Evolutionary conservation across 2,113 vertebrate species (phyloP), one percentile per base, ranked within the genome.

Genomic region (Pipra filicauda): DNA sequence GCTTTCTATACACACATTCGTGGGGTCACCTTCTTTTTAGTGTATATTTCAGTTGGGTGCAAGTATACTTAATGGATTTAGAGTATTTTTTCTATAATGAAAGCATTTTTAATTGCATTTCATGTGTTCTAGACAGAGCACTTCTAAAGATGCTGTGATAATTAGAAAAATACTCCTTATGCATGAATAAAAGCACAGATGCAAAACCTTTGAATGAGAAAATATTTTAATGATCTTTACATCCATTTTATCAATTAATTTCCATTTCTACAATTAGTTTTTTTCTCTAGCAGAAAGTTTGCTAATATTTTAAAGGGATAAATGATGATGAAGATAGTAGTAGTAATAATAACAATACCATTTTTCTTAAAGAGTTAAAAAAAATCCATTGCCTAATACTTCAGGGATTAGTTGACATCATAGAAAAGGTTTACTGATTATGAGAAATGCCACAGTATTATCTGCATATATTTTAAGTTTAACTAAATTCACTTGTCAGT

Each of bases 101-200:
- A 96, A 93, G n/a, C n/a, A 65, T 39, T 91, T 93, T 70, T 84
- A 64, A 75, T 93, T 86, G 6, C 21, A 28, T 88, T 96, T 86
- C 17, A 5, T 41, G 6, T 96, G 13, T 81, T 93, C 67, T 76
- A 90, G 49, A 64, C 52, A 9, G 6, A 94, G 8, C 67, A 35
- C 59, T 58, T 90, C 49, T n/a, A 81, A 49, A 81, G 30, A 83
- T 88, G 28, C 61, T 69, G 31, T 79, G 21, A 85, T 95, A 93
- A 79, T 76, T 88, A 78, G 31, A 84, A 69, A 82, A 91, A 65
- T 22, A 62, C 14, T 52, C n/a, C 15, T 3, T 73, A 37, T 71
- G 37, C 19, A 26, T 65, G 21, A 91, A 66, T 66, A 62, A 88
- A 81, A 93, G 55, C 58, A 89, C 27, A 78, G 35, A 75, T 61